Percentiles rank a stretch among this genome's conserved stretches.
Conservation (phyloP, 2,888 invertebrate species). For the Acanthosepion pharaonis region DNA sequence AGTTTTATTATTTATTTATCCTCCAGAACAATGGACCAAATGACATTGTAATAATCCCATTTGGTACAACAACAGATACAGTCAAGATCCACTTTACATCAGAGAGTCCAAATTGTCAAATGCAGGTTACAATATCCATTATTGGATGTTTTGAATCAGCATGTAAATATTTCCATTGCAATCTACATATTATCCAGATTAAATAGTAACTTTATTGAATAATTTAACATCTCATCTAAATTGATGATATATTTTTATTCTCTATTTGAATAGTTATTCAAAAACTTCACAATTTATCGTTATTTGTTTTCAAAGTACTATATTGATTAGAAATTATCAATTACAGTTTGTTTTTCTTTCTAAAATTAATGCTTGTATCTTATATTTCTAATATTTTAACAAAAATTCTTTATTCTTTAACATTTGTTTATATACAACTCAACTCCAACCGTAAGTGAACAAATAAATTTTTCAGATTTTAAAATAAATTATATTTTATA, state of each 20-base stretch:
- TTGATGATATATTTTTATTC: too few species aligned
- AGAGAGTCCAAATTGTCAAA: not conserved
- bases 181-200: not conserved
- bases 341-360: not conserved
- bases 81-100: not conserved
- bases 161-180: not conserved
- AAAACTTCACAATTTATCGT: too few species aligned
- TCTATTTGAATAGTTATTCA: too few species aligned
- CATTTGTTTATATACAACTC: not conserved
- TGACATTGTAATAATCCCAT: conserved; percentile 34
- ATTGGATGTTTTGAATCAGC: conserved; percentile 43
- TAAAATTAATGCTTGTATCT: not conserved
- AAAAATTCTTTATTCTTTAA: not conserved
- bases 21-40: not conserved
- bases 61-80: conserved; percentile 42
- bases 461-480: not conserved
- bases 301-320: too few species aligned
- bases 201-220: not conserved
- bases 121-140: not conserved
- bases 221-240: too few species aligned
- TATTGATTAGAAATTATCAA: not conserved
- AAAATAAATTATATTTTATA: too few species aligned
- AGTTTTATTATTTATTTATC: not conserved
- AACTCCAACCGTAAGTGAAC: not conserved
- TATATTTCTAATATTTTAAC: too few species aligned